A percentile compares a stretch with the other conserved stretches of the same genome.
Evolutionary conservation across 2,113 vertebrate species (phyloP).

Genomic region (Nothoprocta pentlandii): DNA sequence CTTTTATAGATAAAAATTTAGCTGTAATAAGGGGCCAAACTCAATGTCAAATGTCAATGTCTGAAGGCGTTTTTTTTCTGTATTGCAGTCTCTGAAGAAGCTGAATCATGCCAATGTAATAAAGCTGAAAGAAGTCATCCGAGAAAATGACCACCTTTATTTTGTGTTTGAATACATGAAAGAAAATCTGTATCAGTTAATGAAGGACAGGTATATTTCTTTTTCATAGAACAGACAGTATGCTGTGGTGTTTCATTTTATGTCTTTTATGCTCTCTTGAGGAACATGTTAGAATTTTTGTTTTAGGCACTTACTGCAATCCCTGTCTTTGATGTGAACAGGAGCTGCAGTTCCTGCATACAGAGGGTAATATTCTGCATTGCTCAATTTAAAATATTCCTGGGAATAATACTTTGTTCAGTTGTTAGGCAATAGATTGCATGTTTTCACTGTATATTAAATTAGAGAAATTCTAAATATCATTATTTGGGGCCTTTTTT

Average conservation of each 20-base stretch:
- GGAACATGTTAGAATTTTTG: neutral
- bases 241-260: neutral
- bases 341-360: neutral
- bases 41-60: neutral
- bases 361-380: neutral
- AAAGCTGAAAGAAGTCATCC: conserved; percentile 97
- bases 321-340: neutral
- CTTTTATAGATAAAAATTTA: neutral
- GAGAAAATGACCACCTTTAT: conserved; percentile 98
- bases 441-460: neutral
- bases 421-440: neutral
- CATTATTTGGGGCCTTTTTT: neutral
- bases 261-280: neutral
- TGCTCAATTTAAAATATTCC: neutral
- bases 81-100: conserved; percentile 94
- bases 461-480: neutral
- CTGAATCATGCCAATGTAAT: conserved; percentile 97
- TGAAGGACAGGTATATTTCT: conserved; percentile 93
- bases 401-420: neutral
- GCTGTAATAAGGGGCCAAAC: neutral
- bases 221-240: neutral
- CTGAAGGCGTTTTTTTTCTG: neutral
- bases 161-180: conserved; percentile 99
- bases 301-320: neutral
- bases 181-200: conserved; percentile 98